Percentiles rank a stretch among this genome's conserved stretches.
These are phyloP conservation scores for Miniopterus natalensis DNA, from an alignment of 2,113 vertebrate genomes.

Conservation along the genomic window DNA sequence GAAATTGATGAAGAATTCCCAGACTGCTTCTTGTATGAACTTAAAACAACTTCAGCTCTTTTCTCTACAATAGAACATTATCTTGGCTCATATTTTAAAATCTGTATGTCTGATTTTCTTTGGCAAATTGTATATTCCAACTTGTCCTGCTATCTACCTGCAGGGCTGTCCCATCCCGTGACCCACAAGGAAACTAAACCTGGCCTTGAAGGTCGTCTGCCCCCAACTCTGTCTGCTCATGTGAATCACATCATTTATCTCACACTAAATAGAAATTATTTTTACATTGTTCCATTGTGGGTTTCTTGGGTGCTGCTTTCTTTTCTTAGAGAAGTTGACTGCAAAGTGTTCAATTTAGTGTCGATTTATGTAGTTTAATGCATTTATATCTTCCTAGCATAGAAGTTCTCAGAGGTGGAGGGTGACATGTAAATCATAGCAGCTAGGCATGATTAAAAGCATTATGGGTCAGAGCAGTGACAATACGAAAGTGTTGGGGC, in stretches of 20 bases:
- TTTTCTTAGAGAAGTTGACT: not conserved
- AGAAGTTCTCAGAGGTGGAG: conserved; percentile 15
- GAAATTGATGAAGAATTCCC: not conserved
- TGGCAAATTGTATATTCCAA: not conserved
- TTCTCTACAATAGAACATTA: not conserved
- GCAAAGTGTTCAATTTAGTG: not conserved
- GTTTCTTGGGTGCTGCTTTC: not conserved
- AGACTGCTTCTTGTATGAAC: not conserved
- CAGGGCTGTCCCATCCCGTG: not conserved
- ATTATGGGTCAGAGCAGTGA: not conserved
- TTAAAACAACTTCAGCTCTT: not conserved
- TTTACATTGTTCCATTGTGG: not conserved
- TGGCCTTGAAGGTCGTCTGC: not conserved
- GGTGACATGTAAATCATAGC: not conserved
- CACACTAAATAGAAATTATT: not conserved
- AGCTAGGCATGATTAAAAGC: not conserved
- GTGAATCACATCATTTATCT: not conserved
- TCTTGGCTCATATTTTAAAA: not conserved
- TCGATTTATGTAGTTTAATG: not conserved
- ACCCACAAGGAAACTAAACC: not conserved
- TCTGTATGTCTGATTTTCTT: not conserved
- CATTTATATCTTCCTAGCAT: not conserved
- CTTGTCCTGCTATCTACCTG: not conserved
- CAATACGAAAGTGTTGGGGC: not conserved
- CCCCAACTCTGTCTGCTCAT: not conserved